Conservation (phyloP, 2,797 vertebrate species). For the Vultur gryphus region DNA sequence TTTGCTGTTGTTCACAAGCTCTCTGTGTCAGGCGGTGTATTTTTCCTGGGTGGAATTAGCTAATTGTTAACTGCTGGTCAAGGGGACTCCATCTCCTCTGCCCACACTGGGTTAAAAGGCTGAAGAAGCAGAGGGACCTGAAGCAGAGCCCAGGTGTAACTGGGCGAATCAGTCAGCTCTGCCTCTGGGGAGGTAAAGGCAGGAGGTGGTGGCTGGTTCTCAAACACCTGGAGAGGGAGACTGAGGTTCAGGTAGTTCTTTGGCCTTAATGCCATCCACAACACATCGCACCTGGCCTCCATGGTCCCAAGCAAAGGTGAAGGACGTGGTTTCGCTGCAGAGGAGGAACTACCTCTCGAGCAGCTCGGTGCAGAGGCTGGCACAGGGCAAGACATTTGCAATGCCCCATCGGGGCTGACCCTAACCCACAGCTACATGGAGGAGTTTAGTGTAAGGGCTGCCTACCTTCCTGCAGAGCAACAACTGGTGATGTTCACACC, state of each 20-base stretch:
- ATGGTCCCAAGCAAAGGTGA: background rate
- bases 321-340: accelerated
- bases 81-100: background rate
- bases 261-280: background rate
- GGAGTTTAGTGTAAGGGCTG: background rate
- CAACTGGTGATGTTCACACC: background rate
- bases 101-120: background rate
- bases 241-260: background rate
- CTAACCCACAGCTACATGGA: background rate
- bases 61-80: background rate
- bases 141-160: background rate
- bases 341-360: background rate
- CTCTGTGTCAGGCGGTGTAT: background rate
- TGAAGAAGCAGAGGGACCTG: background rate
- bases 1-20: background rate
- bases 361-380: background rate
- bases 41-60: background rate
- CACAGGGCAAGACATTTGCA: background rate
- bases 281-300: accelerated
- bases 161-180: background rate
- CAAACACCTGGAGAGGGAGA: background rate
- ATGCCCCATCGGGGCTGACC: background rate
- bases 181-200: background rate
- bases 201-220: background rate
- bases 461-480: background rate